phyloP scores from a whole-genome alignment of 2,113 vertebrate genomes.

The Camelus dromedarius region DNA sequence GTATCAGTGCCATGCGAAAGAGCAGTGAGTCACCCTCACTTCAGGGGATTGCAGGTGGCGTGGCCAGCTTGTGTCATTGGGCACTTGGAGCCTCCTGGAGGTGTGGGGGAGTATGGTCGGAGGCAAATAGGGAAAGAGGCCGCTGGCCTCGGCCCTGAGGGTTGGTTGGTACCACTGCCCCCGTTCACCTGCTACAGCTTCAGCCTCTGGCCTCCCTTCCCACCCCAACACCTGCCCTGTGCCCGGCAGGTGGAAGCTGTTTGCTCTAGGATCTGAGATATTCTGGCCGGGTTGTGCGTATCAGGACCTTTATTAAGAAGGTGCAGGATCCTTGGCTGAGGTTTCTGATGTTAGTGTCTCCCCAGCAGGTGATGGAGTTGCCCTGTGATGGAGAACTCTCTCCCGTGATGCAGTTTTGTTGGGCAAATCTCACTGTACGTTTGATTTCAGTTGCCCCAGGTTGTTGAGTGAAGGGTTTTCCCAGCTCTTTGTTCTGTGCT shows the following conservation, averaged over 20 bases:
- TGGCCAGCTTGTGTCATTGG: not conserved
- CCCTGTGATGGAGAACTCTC: fast-evolving
- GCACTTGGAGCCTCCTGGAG: not conserved
- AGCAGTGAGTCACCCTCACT: not conserved
- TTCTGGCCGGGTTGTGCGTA: not conserved
- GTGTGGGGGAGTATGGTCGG: not conserved
- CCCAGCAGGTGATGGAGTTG: too few species aligned
- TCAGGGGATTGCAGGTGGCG: not conserved
- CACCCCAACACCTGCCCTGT: not conserved
- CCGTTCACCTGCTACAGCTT: not conserved
- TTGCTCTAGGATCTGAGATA: not conserved
- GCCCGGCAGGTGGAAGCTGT: not conserved
- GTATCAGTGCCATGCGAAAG: not conserved
- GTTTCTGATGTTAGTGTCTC: not conserved
- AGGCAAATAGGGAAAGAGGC: not conserved
- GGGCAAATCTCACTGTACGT: not conserved
- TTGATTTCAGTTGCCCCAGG: not conserved
- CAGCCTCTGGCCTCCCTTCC: not conserved
- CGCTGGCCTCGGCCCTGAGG: fast-evolving
- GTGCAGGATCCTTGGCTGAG: not conserved
- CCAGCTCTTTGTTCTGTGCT: not conserved
- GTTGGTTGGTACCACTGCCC: not conserved
- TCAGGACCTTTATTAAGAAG: not conserved
- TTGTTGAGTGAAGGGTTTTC: not conserved
- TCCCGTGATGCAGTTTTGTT: not conserved